These are phyloP conservation scores for Harpalus rubripes DNA, from an alignment of 2,888 invertebrate genomes.

Conservation along the genomic window DNA sequence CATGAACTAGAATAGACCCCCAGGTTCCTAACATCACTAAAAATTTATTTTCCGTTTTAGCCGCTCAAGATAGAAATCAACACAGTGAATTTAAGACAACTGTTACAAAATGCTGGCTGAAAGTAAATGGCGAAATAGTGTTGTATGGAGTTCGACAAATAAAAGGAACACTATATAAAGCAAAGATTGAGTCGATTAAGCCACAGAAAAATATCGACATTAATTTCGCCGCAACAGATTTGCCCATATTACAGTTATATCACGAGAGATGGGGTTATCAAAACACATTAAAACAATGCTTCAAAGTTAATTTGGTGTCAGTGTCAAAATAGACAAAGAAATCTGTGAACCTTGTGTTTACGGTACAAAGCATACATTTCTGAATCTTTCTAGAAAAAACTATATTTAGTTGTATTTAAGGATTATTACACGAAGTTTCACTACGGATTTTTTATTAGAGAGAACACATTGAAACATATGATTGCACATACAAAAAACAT, in stretches of 20 bases:
- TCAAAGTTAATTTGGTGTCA: background rate
- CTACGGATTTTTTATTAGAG: conserved; percentile 69
- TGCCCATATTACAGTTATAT: conserved; percentile 29
- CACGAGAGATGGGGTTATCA: conserved; percentile 49
- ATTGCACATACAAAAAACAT: conserved; percentile 69
- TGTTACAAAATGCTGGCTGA: conserved; percentile 8
- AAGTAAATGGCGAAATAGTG: background rate
- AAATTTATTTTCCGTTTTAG: conserved; percentile 63
- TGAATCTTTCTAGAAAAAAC: conserved; percentile 23
- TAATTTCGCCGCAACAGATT: background rate
- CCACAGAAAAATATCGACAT: background rate
- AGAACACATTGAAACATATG: conserved; percentile 69
- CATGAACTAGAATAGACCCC: too few relatives aligned
- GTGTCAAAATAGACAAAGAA: conserved; percentile 12
- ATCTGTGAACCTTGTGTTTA: conserved; percentile 53
- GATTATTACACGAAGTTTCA: conserved; percentile 70
- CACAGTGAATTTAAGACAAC: conserved; percentile 16
- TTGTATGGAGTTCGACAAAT: background rate
- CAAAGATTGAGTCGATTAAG: background rate
- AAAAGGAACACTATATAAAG: conserved; percentile 6
- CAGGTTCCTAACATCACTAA: conserved; percentile 60
- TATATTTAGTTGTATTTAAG: conserved; percentile 61
- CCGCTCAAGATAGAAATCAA: conserved; percentile 35
- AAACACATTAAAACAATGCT: conserved; percentile 35
- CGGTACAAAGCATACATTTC: conserved; percentile 69